Evolutionary conservation across 2,888 invertebrate genomes (phyloP), one percentile per base, ranked within the genome.

Genomic region (Liposcelis brunnea): DNA sequence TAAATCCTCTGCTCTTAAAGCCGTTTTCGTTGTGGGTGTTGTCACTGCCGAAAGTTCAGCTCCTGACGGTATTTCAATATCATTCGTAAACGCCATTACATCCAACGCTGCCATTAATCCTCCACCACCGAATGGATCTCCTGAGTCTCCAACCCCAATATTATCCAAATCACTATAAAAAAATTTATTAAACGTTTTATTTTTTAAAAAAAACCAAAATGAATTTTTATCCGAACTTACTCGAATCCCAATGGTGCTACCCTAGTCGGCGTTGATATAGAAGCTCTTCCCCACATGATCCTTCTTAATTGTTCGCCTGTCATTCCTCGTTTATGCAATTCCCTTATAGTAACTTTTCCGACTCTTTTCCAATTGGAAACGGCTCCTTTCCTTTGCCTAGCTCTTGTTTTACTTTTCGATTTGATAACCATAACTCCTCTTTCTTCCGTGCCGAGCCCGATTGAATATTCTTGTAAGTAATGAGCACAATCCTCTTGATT

Each of bases 351-450:
- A 31, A 89, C 86, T 63, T 82, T 84, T 2, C 89, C 87, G 2
- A 89, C 87, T 48, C 85, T 74, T 83, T 95, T 98, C 98, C 98
- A 98, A 61, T 97, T 95, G 44, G 80, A 70, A 2, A 95, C 77
- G 2, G 97, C 97, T 1, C 91, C 93, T 61, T 95, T 97, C 50
- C 95, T 71, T 65, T 95, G 94, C 57, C 86, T 85, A 1, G 98
- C 98, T 50, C 89, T 73, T 0, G 97, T 97, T 65, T 95, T 97
- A 51, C 80, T 86, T 58, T 94, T 93, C 53, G 86, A 85, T 67
- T 97, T 98, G 61, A 98, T 98, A 45, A 97, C 91, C 84, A 98
- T 90, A 2, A 98, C 86, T 1, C 93, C 97, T 34, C 94, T 70
- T 53, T 85, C 80, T 61, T 90, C 89, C 48, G 79, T 81, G 1